Evolutionary conservation across 2,113 vertebrate species (phyloP).

Genomic region (Tichodroma muraria): DNA sequence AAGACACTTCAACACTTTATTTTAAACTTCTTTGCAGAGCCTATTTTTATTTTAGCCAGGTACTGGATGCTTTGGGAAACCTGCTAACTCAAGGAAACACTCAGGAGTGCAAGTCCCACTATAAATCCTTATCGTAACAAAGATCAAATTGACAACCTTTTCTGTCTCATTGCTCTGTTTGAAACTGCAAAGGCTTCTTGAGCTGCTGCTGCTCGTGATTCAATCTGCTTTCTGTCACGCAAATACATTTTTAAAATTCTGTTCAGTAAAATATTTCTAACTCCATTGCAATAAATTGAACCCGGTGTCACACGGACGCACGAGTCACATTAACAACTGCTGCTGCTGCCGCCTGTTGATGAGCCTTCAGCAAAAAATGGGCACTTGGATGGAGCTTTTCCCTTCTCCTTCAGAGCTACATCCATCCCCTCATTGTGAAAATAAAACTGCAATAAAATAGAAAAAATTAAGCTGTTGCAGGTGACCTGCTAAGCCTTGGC

Average conservation of each 20-base stretch:
- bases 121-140: neutral
- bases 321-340: neutral
- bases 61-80: neutral
- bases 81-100: neutral
- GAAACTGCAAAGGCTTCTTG: neutral
- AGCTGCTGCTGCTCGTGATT: neutral
- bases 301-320: neutral
- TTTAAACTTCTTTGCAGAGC: neutral
- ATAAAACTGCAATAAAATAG: neutral
- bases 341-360: neutral
- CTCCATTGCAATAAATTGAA: slow-evolving; percentile 7
- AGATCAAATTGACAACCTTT: neutral
- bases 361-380: neutral
- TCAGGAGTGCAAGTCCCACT: neutral
- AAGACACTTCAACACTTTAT: neutral
- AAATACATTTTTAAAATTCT: neutral
- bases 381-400: neutral
- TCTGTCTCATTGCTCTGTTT: neutral
- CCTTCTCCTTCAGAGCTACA: neutral
- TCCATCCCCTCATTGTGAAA: neutral
- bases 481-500: slow-evolving; percentile 13
- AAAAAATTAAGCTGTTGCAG: neutral
- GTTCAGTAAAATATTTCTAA: slow-evolving; percentile 1
- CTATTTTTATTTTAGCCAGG: neutral
- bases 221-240: slow-evolving; percentile 6